These are phyloP conservation scores for Acanthornis magna DNA, from an alignment of 2,797 vertebrate genomes.

Conservation along the genomic window DNA sequence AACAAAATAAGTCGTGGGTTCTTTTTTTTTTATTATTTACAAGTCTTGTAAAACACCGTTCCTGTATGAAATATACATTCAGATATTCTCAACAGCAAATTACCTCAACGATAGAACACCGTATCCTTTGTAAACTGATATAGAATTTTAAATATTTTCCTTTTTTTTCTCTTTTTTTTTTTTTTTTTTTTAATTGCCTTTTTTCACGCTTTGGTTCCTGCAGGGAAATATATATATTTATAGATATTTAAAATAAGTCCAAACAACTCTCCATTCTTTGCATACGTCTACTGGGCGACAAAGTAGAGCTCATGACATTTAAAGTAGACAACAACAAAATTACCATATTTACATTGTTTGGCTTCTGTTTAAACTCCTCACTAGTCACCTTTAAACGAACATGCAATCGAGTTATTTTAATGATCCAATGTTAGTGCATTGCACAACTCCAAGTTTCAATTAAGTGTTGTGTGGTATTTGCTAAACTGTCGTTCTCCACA, in stretches of 20 bases:
- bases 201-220: conserved; percentile 80
- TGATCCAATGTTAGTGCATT: conserved; percentile 52
- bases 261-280: conserved; percentile 66
- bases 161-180: not conserved
- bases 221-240: conserved; percentile 78
- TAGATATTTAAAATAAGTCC: conserved; percentile 78
- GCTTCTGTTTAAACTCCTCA: conserved; percentile 46
- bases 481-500: conserved; percentile 71
- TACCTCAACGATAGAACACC: conserved; percentile 72
- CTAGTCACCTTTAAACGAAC: conserved; percentile 43
- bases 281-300: conserved; percentile 52
- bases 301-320: conserved; percentile 62
- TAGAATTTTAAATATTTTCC: conserved; percentile 79
- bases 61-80: conserved; percentile 84
- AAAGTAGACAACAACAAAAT: conserved; percentile 62
- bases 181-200: conserved; percentile 22
- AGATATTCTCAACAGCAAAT: conserved; percentile 76
- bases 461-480: conserved; percentile 69
- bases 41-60: conserved; percentile 77
- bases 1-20: conserved; percentile 70
- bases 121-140: conserved; percentile 78
- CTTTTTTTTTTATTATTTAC: conserved; percentile 75
- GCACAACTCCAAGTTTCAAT: conserved; percentile 70
- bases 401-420: conserved; percentile 48
- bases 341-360: conserved; percentile 67